Evolutionary conservation across 1,140 invertebrate genomes (phyloP), one percentile per base, ranked within the genome.

Genomic region (Gryon sp.): DNA sequence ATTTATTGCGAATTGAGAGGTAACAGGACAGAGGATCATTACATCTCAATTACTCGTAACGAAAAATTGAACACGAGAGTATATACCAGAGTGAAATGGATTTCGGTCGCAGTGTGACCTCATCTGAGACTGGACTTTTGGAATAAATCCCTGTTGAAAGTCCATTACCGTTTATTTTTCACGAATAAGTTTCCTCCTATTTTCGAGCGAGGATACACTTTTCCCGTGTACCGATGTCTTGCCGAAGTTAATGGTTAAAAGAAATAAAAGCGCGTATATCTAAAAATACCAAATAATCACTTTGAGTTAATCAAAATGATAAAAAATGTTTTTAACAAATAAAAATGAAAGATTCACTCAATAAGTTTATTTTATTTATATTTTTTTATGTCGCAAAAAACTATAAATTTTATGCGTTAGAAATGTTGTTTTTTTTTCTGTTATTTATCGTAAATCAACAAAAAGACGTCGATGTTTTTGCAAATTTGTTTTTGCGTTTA

Each of bases 101-200:
- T 57, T 50, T 41, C 11, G 36, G 52, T 30, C 20, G 18, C 12
- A 45, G 48, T 12, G 9, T 8, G 52, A 59, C 34, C 50, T 24
- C 43, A 59, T 55, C 14, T 43, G 43, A 62, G 22, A 43, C 20
- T 73, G 48, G 50, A 48, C 48, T 63, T 34, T 22, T 38, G 36
- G 38, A 68, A 63, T 75, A 75, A 75, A 75, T 68, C 63, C 38
- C 63, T 16, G 62, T 50, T 68, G 63, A 75, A 75, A 68, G 63
- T 68, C 72, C 60, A 74, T 66, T 74, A 66, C 52, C 72, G 72
- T 68, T 68, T 68, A 66, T 66, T 66, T 68, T 66, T 65, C 53
- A 20, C 36, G 53, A 60, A 66, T 59, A 73, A 57, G 50, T 57
- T 74, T 38, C 53, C 53, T 26, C 55, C 62, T 50, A 48, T 68